Evolutionary conservation across 2,797 vertebrate species (phyloP), one percentile per base, ranked within the genome.

Genomic region (Acanthurus leucopareius): DNA sequence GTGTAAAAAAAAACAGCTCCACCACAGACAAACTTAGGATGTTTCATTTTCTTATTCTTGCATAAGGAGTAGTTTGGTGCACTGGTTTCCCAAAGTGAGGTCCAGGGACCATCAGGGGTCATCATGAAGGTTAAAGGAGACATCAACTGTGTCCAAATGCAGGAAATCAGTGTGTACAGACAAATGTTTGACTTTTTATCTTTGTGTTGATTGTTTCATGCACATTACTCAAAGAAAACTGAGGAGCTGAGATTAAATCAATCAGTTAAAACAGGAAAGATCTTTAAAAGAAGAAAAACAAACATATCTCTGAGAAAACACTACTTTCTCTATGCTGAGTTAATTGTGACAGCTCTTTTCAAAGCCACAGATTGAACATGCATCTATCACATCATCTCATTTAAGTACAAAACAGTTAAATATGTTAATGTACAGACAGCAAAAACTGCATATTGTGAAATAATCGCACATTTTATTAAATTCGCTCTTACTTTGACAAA

Each of bases 31-130:
- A 19, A 62, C 73, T 81, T 59, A 57, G 71, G 77, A 82, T 51
- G 71, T 79, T 88, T 81, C 72, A 78, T 68, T 69, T 86, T 81
- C 76, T 79, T 62, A 73, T 79, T 82, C 53, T 42, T 72, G 79
- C 83, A 70, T 38, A 28, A 58, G 63, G 25, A 79, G 78, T 10
- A 19, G 13, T 57, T 59, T 73, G 60, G 51, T 40, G 68, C 48
- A 20, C 54, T n/a, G 71, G 59, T 69, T 74, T 76, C 59, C n/a
- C 69, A 73, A 62, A 62, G 28, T 32, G 45, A 67, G 69, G 54
- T 67, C 61, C 45, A 56, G 32, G 59, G 77, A 63, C 59, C 40
- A 56, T 47, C 16, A 17, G 49, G 22, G 62, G 62, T 73, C 80
- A 69, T 49, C 6, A 9, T 9, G 22, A n/a, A 71, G 65, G 61